phyloP scores from a whole-genome alignment of 2,888 invertebrate genomes.

The Epiblema foenella region DNA sequence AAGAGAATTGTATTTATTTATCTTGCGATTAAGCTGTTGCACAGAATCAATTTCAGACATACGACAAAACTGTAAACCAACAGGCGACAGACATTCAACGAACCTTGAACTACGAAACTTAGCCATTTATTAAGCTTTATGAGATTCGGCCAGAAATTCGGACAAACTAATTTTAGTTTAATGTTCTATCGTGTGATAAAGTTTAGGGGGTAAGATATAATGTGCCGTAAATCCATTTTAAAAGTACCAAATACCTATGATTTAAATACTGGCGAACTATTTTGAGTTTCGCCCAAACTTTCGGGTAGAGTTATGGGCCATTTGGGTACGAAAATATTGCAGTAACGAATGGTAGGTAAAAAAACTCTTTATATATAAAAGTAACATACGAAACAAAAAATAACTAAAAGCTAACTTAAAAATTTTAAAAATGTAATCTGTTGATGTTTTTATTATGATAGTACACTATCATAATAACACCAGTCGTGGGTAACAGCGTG shows the following conservation, averaged over 20 bases:
- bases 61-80: no score
- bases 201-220: slow-evolving; percentile 6
- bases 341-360: neutral
- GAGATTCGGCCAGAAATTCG: neutral
- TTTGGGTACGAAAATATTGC: neutral
- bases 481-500: slow-evolving; percentile 56
- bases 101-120: neutral
- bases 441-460: no score
- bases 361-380: no score
- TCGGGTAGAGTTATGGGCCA: neutral
- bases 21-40: no score
- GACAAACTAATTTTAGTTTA: slow-evolving; percentile 1
- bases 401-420: no score
- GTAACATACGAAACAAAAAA: no score
- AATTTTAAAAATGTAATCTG: no score
- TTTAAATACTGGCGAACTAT: neutral
- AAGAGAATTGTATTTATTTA: no score
- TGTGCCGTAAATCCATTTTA: slow-evolving; percentile 14
- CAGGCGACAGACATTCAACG: neutral
- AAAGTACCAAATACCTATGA: neutral
- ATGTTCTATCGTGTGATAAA: slow-evolving; percentile 11
- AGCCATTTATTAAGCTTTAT: neutral
- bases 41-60: no score
- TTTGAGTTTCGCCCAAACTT: neutral
- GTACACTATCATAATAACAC: no score